Percentiles rank a stretch among this genome's conserved stretches.
These are phyloP conservation scores for Apamea anceps DNA, from an alignment of 2,888 invertebrate species.

Conservation along the genomic window DNA sequence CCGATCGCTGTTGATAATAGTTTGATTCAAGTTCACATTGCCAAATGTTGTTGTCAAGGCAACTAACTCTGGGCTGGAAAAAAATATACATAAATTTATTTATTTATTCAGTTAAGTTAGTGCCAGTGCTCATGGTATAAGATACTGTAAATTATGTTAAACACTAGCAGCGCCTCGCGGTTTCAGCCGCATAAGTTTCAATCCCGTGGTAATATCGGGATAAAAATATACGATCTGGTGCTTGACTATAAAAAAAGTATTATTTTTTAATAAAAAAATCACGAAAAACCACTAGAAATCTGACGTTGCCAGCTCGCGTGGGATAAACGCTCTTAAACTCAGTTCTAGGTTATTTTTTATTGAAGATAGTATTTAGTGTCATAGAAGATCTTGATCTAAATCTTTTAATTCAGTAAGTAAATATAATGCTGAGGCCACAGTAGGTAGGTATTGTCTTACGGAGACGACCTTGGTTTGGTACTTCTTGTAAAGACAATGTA, in stretches of 20 bases:
- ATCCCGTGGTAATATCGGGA: no score
- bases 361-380: background rate
- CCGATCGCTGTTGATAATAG: conserved; percentile 91
- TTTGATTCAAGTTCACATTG: conserved; percentile 92
- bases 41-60: conserved; percentile 94
- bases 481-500: background rate
- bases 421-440: background rate
- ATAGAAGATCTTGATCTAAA: background rate
- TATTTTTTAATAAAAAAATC: no score
- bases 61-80: conserved; percentile 87
- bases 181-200: no score
- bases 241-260: no score
- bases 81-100: background rate
- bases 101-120: background rate
- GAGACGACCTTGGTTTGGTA: background rate
- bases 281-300: no score
- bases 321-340: no score
- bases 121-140: no score
- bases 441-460: background rate
- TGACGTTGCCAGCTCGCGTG: no score
- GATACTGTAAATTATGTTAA: no score
- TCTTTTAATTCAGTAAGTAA: background rate
- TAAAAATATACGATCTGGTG: no score
- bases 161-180: no score
- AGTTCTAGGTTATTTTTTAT: no score